These are phyloP conservation scores for Anolis carolinensis DNA, from an alignment of 2,113 vertebrate genomes.

Conservation along the genomic window DNA sequence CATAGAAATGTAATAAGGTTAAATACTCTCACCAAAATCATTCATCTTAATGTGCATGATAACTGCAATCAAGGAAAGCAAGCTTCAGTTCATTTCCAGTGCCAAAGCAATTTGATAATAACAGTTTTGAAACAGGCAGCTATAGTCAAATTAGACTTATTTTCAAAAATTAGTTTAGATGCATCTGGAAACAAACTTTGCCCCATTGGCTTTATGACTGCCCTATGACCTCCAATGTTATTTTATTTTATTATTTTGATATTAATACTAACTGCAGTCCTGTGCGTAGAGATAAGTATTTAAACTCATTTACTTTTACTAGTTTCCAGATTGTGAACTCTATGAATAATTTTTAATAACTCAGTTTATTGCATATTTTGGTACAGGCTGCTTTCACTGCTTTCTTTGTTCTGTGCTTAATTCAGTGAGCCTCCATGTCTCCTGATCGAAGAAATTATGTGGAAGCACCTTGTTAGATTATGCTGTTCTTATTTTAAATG, in stretches of 20 bases:
- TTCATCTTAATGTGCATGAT: not conserved
- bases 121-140: not conserved
- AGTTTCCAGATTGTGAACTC: not conserved
- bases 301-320: not conserved
- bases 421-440: not conserved
- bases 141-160: not conserved
- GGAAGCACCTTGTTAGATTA: not conserved
- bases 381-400: not conserved
- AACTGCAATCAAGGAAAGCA: not conserved
- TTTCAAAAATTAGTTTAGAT: not conserved
- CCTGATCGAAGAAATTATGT: not conserved
- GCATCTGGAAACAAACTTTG: not conserved
- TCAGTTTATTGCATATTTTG: not conserved
- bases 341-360: not conserved
- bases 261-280: not conserved
- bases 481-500: not conserved
- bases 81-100: constrained; percentile 8
- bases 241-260: not conserved
- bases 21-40: not conserved
- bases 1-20: not conserved
- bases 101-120: not conserved
- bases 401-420: not conserved
- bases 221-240: not conserved
- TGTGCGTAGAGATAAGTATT: not conserved
- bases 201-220: not conserved